A percentile compares a stretch with the other conserved stretches of the same genome.
These are phyloP conservation scores for Xenopus borealis DNA, from an alignment of 2,113 vertebrate species.

Conservation along the genomic window DNA sequence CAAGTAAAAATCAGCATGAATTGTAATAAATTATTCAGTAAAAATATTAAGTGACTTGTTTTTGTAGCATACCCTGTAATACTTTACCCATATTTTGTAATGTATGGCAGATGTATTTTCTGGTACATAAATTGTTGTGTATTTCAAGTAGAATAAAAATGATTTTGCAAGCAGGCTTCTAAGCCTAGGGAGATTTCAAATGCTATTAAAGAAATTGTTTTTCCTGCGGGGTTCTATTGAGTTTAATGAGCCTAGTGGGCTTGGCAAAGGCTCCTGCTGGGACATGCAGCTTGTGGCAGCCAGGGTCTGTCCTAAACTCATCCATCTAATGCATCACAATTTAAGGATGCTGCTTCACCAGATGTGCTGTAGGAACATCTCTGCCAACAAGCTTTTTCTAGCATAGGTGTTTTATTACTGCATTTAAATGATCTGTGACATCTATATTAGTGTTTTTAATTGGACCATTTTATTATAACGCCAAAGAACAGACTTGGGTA, in stretches of 20 bases:
- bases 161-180: constrained; percentile 48
- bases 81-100: constrained; percentile 37
- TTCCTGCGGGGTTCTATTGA: constrained; percentile 53
- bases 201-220: constrained; percentile 52
- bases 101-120: constrained; percentile 42
- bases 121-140: constrained; percentile 45
- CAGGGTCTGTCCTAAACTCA: constrained; percentile 48
- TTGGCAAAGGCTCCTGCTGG: constrained; percentile 54
- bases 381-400: constrained; percentile 53
- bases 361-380: constrained; percentile 55
- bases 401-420: constrained; percentile 45
- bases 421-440: constrained; percentile 24
- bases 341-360: constrained; percentile 54
- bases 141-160: constrained; percentile 45
- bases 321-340: constrained; percentile 50
- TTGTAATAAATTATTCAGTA: constrained; percentile 42
- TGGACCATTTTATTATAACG: background rate
- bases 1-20: constrained; percentile 39
- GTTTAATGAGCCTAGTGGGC: constrained; percentile 57
- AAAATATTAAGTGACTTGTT: constrained; percentile 43
- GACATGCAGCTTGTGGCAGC: constrained; percentile 47
- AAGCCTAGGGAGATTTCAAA: constrained; percentile 52
- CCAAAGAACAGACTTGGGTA: background rate
- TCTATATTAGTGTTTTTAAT: constrained; percentile 21
- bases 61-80: constrained; percentile 26